phyloP scores from a whole-genome alignment of 2,888 invertebrate genomes.

The Andrena fulva region DNA sequence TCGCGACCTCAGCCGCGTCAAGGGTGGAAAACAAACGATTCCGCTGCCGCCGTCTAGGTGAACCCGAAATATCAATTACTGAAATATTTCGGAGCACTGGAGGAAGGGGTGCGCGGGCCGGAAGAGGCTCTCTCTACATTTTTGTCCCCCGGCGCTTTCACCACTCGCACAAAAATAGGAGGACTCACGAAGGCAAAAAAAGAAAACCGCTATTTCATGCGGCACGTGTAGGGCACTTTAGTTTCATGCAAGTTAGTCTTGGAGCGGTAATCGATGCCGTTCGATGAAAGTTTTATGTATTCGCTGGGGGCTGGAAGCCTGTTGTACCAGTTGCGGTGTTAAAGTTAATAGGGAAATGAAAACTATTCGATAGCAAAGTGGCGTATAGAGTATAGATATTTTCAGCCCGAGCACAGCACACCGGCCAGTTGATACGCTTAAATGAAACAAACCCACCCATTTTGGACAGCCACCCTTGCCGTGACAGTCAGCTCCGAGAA shows the following conservation, averaged over 20 bases:
- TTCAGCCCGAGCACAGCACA: slow-evolving; percentile 23
- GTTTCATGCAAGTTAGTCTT: slow-evolving; percentile 47
- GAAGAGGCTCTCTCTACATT: slow-evolving; percentile 22
- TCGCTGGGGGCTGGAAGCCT: slow-evolving; percentile 28
- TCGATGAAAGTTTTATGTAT: slow-evolving; percentile 70
- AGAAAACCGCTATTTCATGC: slow-evolving; percentile 55
- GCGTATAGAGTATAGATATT: slow-evolving; percentile 43
- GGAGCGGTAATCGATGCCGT: slow-evolving; percentile 51
- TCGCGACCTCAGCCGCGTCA: not conserved
- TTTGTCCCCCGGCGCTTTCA: slow-evolving; percentile 18
- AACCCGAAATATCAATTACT: slow-evolving; percentile 53
- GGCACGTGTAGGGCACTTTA: slow-evolving; percentile 59
- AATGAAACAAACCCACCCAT: slow-evolving; percentile 62
- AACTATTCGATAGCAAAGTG: slow-evolving; percentile 60
- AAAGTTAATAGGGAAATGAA: slow-evolving; percentile 68
- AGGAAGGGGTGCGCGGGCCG: not conserved
- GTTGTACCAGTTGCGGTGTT: slow-evolving; percentile 37
- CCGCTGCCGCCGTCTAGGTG: not conserved
- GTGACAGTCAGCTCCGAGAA: slow-evolving; percentile 19
- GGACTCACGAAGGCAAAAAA: not conserved
- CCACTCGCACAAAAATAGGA: not conserved
- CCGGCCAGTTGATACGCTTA: slow-evolving; percentile 58
- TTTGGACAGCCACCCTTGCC: not conserved
- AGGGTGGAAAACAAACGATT: slow-evolving; percentile 17
- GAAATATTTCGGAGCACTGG: slow-evolving; percentile 35